Evolutionary conservation across 2,888 invertebrate species (phyloP).

Genomic region (Chalcis sispes): DNA sequence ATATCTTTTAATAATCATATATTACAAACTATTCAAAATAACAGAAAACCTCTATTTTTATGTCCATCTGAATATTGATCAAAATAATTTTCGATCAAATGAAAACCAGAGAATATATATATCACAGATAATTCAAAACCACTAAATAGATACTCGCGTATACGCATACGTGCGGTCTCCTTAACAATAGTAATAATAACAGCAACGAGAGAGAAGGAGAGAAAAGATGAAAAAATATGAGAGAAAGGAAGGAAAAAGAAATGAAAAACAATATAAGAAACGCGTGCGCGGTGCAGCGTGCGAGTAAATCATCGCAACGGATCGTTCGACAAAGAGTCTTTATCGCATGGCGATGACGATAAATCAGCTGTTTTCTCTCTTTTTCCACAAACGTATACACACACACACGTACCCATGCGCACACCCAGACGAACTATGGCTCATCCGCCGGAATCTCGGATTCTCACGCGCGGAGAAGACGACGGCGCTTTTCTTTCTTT

Average conservation of each 20-base stretch:
- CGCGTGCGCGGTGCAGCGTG: conserved; percentile 14
- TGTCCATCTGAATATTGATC: too few species aligned
- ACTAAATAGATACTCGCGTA: too few species aligned
- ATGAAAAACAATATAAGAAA: conserved; percentile 15
- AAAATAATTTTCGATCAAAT: too few species aligned
- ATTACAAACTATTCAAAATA: too few species aligned
- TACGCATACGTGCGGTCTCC: neutral
- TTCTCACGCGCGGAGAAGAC: conserved; percentile 52
- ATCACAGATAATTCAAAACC: too few species aligned
- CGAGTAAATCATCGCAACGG: conserved; percentile 53
- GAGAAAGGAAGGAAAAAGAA: conserved; percentile 7
- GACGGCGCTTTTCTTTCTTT: conserved; percentile 40
- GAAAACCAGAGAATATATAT: too few species aligned
- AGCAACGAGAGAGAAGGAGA: neutral
- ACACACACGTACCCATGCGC: too few species aligned
- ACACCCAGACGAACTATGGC: too few species aligned
- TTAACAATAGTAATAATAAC: conserved; percentile 21
- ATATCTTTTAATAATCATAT: too few species aligned
- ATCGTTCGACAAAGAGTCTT: conserved; percentile 59
- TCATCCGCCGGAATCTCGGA: conserved; percentile 55
- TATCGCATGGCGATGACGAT: conserved; percentile 53
- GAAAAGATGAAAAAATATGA: too few species aligned
- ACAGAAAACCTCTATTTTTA: too few species aligned
- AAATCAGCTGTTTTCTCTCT: conserved; percentile 52
- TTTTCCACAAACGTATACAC: too few species aligned